Evolutionary conservation across 2,113 vertebrate species (phyloP).

Genomic region (Chlorodrepanis virens): DNA sequence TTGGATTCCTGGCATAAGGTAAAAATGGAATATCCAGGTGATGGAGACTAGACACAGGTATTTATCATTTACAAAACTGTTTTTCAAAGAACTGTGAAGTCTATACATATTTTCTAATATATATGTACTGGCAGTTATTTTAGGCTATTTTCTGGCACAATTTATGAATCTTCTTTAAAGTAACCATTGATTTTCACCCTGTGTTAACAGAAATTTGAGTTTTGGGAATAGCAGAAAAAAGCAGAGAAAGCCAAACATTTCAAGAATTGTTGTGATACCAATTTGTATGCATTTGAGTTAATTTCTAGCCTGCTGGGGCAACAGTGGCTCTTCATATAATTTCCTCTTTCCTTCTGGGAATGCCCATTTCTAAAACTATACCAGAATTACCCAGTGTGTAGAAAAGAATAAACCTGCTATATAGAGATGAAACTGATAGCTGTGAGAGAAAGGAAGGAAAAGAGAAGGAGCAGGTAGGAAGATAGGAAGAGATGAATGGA

Average conservation of each 20-base stretch:
- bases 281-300: background rate
- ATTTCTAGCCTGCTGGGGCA: background rate
- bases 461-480: background rate
- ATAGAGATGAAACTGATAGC: background rate
- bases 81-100: constrained; percentile 42
- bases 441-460: background rate
- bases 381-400: background rate
- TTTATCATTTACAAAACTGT: constrained; percentile 65
- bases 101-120: background rate
- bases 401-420: background rate
- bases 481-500: background rate
- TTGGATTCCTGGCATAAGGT: constrained; percentile 57
- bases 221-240: background rate
- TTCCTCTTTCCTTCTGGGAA: background rate
- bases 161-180: background rate
- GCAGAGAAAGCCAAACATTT: background rate
- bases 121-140: background rate
- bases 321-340: background rate
- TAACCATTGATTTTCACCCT: background rate
- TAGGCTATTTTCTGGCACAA: background rate
- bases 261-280: background rate
- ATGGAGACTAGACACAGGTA: constrained; percentile 39
- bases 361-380: background rate
- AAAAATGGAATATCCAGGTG: constrained; percentile 61
- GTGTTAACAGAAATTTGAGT: background rate